Evolutionary conservation across 2,888 invertebrate species (phyloP).

Genomic region (Peribatodes rhomboidaria): DNA sequence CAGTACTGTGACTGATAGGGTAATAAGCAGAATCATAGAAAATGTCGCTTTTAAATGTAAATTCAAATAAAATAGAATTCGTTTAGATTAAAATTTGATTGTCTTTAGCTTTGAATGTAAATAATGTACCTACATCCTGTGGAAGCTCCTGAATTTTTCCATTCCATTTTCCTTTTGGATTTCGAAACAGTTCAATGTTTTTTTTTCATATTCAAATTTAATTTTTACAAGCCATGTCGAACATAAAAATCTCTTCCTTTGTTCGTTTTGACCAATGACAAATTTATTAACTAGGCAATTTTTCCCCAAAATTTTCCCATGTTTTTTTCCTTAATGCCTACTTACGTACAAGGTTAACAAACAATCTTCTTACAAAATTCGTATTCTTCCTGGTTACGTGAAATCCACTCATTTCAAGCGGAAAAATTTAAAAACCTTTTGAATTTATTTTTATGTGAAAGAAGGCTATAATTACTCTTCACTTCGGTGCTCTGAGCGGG

Average conservation of each 20-base stretch:
- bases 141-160: no score
- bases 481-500: constrained; percentile 17
- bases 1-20: no score
- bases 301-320: neutral
- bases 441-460: constrained; percentile 12
- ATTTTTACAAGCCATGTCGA: neutral
- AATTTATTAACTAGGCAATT: neutral
- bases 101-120: no score
- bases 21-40: no score
- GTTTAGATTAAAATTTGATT: no score
- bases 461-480: constrained; percentile 22
- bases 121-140: no score
- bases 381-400: constrained; percentile 9
- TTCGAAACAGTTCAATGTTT: no score
- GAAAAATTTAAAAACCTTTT: constrained; percentile 16
- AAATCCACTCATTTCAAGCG: constrained; percentile 14
- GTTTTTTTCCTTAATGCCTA: constrained; percentile 15
- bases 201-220: neutral
- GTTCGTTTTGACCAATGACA: neutral
- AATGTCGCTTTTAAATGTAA: no score
- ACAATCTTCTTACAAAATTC: constrained; percentile 4
- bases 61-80: no score
- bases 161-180: no score
- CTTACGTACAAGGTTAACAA: constrained; percentile 11
- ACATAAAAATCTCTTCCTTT: neutral